Base-by-base conservation (phyloP, 2,888 invertebrate species). In the Synergus gifuensis region DNA sequence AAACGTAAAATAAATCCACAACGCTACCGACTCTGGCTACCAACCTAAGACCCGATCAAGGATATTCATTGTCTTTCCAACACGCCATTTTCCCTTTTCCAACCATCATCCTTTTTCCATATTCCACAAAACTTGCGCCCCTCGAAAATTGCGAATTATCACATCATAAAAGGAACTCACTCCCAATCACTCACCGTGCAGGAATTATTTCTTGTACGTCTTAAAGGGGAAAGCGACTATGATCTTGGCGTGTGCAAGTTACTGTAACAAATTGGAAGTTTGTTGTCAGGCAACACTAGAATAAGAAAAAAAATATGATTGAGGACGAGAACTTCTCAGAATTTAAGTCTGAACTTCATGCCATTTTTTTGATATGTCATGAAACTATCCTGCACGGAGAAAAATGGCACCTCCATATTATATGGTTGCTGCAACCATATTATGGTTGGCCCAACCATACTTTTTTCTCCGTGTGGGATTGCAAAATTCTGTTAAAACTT, bases 41-140 rank as follows among this genome's bases (percentile, higher is more conserved):
- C 81, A 36, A 79, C 79, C 79, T 83, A 82, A 80, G 83, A 83
- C 81, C 81, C 81, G 77, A 82, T 80, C 80, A 78, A 83, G 80
- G 82, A 83, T 83, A 7, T 42, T n/a, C n/a, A 66, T 66, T 42
- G n/a, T 66, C n/a, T 42, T 42, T 66, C 9, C 42, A 66, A 42
- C 16, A n/a, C 18, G 0, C 0, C 46, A 14, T 46, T 11, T 14
- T 46, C 46, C 14, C 46, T 0, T 46, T 1, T 14, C 46, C 46
- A 46, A 46, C 12, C 46, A 14, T 46, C 14, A 46, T 46, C 46
- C 46, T 46, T 46, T 46, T 46, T 46, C 7, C 46, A 3, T 46
- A 46, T 12, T 46, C 46, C 14, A 14, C 7, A 46, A 12, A 46
- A 14, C 4, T 46, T 46, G 14, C 46, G 14, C 11, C 46, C 5